Conservation (phyloP, 2,113 vertebrate genomes). For the Calyptommatus sinebrachiatus region DNA sequence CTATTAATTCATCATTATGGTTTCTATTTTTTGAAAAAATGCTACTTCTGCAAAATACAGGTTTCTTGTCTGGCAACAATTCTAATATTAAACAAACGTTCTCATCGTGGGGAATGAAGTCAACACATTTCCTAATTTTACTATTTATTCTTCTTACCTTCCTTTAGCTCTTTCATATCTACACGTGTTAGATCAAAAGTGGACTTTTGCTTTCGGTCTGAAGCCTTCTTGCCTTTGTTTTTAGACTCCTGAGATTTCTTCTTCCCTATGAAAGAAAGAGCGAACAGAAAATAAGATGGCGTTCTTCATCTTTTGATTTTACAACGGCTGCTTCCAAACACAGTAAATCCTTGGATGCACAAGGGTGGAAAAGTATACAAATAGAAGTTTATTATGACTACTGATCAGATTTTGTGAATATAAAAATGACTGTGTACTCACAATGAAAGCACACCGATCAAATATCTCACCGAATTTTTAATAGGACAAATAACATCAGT, state of each 20-base stretch:
- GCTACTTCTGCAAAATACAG: not conserved
- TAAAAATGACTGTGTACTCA: too few relatives aligned
- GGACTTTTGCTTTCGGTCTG: constrained; percentile 62
- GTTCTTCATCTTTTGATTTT: not conserved
- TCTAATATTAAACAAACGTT: too few relatives aligned
- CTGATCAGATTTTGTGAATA: too few relatives aligned
- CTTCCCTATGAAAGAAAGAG: constrained; percentile 67
- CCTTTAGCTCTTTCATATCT: constrained; percentile 87
- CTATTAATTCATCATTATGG: too few relatives aligned
- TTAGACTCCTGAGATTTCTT: constrained; percentile 76
- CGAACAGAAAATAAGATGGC: not conserved
- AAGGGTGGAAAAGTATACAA: too few relatives aligned
- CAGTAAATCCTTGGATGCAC: not conserved
- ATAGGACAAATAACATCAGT: too few relatives aligned
- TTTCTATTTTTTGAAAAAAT: too few relatives aligned
- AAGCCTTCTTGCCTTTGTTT: constrained; percentile 67
- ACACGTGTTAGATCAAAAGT: constrained; percentile 66
- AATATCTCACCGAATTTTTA: too few relatives aligned
- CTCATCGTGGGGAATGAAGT: not conserved
- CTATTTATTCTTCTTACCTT: constrained; percentile 67
- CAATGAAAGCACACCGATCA: too few relatives aligned
- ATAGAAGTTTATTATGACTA: too few relatives aligned
- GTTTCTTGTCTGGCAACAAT: not conserved
- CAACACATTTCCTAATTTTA: not conserved
- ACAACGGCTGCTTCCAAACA: not conserved